Conservation (phyloP, 1,140 invertebrate species). For the Drosophila sp. region DNA sequence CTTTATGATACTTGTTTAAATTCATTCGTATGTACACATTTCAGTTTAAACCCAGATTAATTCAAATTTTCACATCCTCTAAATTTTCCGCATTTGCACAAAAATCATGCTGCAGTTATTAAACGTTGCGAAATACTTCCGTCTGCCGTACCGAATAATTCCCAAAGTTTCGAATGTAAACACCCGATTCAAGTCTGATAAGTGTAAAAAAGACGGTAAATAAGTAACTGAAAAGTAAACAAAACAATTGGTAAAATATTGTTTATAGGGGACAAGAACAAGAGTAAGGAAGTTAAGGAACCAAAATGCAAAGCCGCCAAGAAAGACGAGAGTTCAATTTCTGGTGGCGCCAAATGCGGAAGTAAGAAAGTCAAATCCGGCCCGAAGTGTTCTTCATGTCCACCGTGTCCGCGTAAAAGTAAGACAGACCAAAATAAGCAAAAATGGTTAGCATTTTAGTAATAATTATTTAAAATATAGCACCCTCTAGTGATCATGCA, state of each 20-base stretch:
- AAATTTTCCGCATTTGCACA: no score
- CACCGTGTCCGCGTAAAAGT: background rate
- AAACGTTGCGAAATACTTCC: background rate
- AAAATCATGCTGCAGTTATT: slow-evolving; percentile 33
- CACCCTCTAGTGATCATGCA: background rate
- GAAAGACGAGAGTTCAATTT: slow-evolving; percentile 4
- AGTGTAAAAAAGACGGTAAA: slow-evolving; percentile 12
- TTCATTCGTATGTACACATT: background rate
- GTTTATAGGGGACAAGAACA: slow-evolving; percentile 1
- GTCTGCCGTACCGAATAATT: background rate
- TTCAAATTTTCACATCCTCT: slow-evolving; percentile 15
- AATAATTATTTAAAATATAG: slow-evolving; percentile 9
- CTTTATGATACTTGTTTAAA: background rate
- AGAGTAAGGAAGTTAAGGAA: background rate
- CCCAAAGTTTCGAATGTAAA: background rate
- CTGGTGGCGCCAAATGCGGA: slow-evolving; percentile 7
- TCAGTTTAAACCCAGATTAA: background rate
- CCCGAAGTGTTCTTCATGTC: slow-evolving; percentile 4
- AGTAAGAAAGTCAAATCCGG: background rate
- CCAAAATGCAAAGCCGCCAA: background rate
- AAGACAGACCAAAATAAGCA: background rate
- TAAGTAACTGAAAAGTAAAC: background rate
- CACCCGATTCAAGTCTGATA: slow-evolving; percentile 14
- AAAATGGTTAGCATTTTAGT: background rate
- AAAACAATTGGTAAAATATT: background rate